A percentile compares a stretch with the other conserved stretches of the same genome.
Evolutionary conservation across 2,797 vertebrate genomes (phyloP).

Genomic region (Protonibea diacanthus): DNA sequence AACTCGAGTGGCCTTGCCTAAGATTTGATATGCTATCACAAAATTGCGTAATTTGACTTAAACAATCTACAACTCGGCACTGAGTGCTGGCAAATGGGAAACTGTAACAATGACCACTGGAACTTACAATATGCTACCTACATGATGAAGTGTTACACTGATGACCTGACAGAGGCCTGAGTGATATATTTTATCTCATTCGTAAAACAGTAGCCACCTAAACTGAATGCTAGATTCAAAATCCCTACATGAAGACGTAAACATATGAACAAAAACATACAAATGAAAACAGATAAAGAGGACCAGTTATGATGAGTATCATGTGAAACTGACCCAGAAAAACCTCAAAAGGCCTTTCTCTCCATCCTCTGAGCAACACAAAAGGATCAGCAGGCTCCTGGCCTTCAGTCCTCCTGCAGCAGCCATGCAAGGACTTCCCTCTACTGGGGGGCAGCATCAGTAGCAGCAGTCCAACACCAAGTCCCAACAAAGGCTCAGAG

Average conservation of each 20-base stretch:
- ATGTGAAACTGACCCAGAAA: conserved; percentile 47
- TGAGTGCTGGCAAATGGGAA: conserved; percentile 24
- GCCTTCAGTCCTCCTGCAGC: conserved; percentile 45
- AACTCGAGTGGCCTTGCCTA: conserved; percentile 10
- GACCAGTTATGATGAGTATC: conserved; percentile 51
- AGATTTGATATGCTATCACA: conserved; percentile 22
- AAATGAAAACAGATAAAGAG: conserved; percentile 42
- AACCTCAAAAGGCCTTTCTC: conserved; percentile 39
- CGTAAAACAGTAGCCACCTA: conserved; percentile 33
- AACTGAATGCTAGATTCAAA: conserved; percentile 38
- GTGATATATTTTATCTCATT: conserved; percentile 27
- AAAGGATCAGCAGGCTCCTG: conserved; percentile 40
- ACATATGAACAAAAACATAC: conserved; percentile 61
- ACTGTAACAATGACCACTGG: conserved; percentile 42
- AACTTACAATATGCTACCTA: conserved; percentile 30
- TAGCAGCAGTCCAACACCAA: conserved; percentile 73
- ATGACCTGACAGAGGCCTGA: conserved; percentile 19
- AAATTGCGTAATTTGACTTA: conserved; percentile 22
- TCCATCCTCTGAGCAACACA: conserved; percentile 37
- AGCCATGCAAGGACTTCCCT: conserved; percentile 29
- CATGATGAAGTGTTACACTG: conserved; percentile 18
- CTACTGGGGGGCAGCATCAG: conserved; percentile 44
- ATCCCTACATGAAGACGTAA: conserved; percentile 66
- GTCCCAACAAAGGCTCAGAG: conserved; percentile 64
- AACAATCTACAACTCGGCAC: conserved; percentile 17